These are phyloP conservation scores for Sternotherus odoratus DNA, from an alignment of 2,797 vertebrate species.

Conservation along the genomic window DNA sequence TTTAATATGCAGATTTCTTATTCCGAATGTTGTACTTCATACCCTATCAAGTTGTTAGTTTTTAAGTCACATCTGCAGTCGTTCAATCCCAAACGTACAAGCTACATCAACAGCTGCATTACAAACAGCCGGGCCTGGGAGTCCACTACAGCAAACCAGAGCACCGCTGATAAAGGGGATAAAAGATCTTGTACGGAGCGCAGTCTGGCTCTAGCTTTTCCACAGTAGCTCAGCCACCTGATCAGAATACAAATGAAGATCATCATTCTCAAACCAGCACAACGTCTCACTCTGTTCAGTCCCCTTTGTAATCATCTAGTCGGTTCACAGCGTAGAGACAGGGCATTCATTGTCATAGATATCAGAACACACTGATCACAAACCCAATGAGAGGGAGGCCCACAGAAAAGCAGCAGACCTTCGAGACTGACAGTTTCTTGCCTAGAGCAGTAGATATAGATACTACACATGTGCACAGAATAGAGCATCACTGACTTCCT, in stretches of 20 bases:
- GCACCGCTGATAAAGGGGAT: not conserved
- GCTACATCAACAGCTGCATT: not conserved
- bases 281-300: constrained; percentile 17
- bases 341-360: constrained; percentile 61
- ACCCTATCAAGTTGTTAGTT: constrained; percentile 8
- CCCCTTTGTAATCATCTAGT: constrained; percentile 24
- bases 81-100: not conserved
- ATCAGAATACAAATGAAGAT: constrained; percentile 71
- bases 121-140: not conserved
- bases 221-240: constrained; percentile 27
- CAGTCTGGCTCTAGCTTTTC: constrained; percentile 27
- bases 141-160: not conserved
- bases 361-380: constrained; percentile 38
- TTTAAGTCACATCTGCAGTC: not conserved
- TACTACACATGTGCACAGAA: constrained; percentile 33
- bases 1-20: constrained; percentile 27
- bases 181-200: not conserved
- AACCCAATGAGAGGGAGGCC: constrained; percentile 48
- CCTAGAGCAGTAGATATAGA: constrained; percentile 44
- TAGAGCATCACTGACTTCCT: not conserved
- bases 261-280: constrained; percentile 31
- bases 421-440: constrained; percentile 54
- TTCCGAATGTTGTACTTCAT: not conserved
- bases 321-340: constrained; percentile 60
- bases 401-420: constrained; percentile 48